Conservation (phyloP, 1,140 invertebrate species). For the Agraylea sexmaculata region DNA sequence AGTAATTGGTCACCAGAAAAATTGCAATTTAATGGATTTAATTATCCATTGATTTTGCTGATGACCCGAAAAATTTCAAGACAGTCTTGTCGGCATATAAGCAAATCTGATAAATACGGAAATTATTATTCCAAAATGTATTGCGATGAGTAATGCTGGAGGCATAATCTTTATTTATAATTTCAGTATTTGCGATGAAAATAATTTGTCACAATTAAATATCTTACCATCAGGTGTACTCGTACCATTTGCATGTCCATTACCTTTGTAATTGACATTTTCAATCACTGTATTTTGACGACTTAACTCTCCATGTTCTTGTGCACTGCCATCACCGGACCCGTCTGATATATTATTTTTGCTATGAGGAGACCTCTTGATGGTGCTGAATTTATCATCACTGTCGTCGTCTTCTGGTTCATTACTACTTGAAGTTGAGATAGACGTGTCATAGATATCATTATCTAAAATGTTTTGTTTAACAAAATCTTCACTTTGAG, state of each 20-base stretch:
- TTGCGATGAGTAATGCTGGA: too few species aligned
- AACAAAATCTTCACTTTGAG: slow-evolving; percentile 33
- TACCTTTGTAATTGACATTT: slow-evolving; percentile 33
- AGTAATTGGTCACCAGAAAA: too few species aligned
- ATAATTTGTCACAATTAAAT: not conserved
- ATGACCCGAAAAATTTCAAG: too few species aligned
- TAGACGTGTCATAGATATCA: slow-evolving; percentile 37
- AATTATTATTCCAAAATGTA: too few species aligned
- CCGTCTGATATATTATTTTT: slow-evolving; percentile 36
- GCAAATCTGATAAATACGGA: too few species aligned
- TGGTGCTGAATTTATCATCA: slow-evolving; percentile 52
- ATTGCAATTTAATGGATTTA: too few species aligned
- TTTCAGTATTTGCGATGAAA: too few species aligned
- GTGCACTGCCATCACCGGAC: slow-evolving; percentile 21
- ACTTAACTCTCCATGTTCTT: slow-evolving; percentile 28
- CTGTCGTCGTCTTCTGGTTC: slow-evolving; percentile 48
- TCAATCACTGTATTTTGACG: slow-evolving; percentile 40
- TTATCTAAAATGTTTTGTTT: slow-evolving; percentile 41
- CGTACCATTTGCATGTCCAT: slow-evolving; percentile 27
- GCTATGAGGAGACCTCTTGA: slow-evolving; percentile 52
- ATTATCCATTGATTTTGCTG: too few species aligned
- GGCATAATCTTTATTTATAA: too few species aligned
- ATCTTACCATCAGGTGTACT: slow-evolving; percentile 31
- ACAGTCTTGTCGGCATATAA: too few species aligned
- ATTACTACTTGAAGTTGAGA: slow-evolving; percentile 36